A percentile compares a stretch with the other conserved stretches of the same genome.
These are phyloP conservation scores for Zonotrichia albicollis DNA, from an alignment of 2,797 vertebrate species.

Conservation along the genomic window DNA sequence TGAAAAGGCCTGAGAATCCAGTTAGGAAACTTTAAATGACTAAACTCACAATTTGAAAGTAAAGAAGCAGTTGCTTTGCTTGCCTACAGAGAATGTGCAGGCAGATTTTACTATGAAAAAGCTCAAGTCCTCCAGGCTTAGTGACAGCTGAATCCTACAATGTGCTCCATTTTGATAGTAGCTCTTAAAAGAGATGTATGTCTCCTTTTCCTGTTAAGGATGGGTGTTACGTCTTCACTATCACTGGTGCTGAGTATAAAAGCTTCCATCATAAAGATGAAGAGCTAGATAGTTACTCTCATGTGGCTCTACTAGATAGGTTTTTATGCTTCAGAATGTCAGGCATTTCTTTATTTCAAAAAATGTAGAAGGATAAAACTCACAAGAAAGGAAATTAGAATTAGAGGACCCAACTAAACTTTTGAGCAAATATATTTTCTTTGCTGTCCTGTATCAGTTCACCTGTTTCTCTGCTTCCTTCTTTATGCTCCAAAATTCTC, in stretches of 20 bases:
- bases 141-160: slow-evolving; percentile 11
- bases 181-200: neutral
- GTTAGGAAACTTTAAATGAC: neutral
- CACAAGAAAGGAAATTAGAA: neutral
- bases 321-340: neutral
- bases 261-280: neutral
- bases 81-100: neutral
- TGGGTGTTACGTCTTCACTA: neutral
- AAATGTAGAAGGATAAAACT: neutral
- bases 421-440: neutral
- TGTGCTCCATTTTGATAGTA: neutral
- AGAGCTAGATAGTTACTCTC: neutral
- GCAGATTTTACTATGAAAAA: slow-evolving; percentile 24
- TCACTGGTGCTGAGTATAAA: neutral
- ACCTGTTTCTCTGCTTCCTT: neutral
- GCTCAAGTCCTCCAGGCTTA: neutral
- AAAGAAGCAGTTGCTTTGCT: neutral
- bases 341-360: neutral
- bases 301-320: neutral
- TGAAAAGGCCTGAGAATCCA: neutral
- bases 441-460: neutral
- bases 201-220: neutral
- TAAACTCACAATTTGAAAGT: neutral
- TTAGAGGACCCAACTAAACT: neutral
- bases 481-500: neutral